A percentile compares a stretch with the other conserved stretches of the same genome.
phyloP scores from a whole-genome alignment of 2,888 invertebrate genomes.

The Scrobipalpa costella region DNA sequence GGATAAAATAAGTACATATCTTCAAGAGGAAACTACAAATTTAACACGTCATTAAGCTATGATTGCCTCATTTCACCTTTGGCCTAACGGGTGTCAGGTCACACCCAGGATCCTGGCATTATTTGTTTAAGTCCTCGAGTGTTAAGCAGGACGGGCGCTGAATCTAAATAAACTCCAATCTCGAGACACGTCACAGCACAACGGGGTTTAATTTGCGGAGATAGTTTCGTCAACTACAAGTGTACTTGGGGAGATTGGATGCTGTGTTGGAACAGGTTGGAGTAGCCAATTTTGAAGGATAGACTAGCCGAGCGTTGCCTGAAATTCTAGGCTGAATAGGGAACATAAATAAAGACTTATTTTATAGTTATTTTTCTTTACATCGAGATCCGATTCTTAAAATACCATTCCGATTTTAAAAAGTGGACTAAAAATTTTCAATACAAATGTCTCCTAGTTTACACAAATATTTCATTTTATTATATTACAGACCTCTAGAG shows the following conservation, averaged over 20 bases:
- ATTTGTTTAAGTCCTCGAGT: conserved; percentile 3
- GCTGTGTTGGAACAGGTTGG: not conserved
- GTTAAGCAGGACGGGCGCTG: not conserved
- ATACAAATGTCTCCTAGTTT: too few relatives aligned
- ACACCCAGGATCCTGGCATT: not conserved
- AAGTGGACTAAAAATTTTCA: too few relatives aligned
- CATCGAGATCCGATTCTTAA: too few relatives aligned
- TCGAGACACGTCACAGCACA: not conserved
- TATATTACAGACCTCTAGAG: too few relatives aligned
- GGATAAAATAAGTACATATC: too few relatives aligned
- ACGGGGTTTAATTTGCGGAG: conserved; percentile 1
- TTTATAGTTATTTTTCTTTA: too few relatives aligned
- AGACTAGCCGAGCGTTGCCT: not conserved
- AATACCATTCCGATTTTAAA: not conserved
- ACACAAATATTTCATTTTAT: too few relatives aligned
- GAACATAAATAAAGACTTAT: too few relatives aligned
- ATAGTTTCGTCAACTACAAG: conserved; percentile 8
- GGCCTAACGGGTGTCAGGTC: not conserved
- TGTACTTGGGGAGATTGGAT: not conserved
- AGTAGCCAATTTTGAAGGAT: not conserved
- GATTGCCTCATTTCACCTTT: not conserved
- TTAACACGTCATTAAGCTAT: too few relatives aligned
- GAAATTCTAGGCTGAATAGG: too few relatives aligned
- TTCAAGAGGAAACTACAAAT: too few relatives aligned
- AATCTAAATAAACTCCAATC: conserved; percentile 6